Evolutionary conservation across 2,113 vertebrate genomes (phyloP), one percentile per base, ranked within the genome.

Genomic region (Trogon surrucura): DNA sequence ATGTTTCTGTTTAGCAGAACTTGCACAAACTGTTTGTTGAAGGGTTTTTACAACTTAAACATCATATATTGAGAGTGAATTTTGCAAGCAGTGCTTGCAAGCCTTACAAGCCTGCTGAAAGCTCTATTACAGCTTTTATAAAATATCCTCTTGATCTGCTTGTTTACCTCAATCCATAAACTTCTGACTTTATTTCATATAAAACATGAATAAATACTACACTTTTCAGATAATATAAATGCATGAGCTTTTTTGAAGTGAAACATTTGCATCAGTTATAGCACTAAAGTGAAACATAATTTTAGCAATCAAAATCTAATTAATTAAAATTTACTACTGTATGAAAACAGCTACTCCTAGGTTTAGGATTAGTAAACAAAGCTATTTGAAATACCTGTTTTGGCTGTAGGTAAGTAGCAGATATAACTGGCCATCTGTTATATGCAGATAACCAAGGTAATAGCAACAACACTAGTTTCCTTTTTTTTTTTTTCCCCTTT

Each of bases 321-420:
- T 96, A 95, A 93, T 97, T 96, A 97, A 96, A 97, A 97, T 83
- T 78, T 88, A 82, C 38, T 81, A 67, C 85, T 94, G 60, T 94
- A 53, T 94, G 89, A 77, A 96, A 97, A 48, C 71, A 93, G 54
- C 62, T 74, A 80, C n/a, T 74, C 17, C 53, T 95, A 27, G 74
- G 48, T 70, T 79, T 85, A 80, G 83, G 61, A 90, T 83, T 91
- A 56, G 67, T 89, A 95, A 91, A 83, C 61, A 91, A 93, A 78
- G 74, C 67, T 36, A 5, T 95, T 66, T 81, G 73, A 87, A 92
- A 80, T 88, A 83, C 88, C 84, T 96, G 23, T 44, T 94, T 85
- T 72, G 85, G 71, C 64, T 86, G 30, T 54, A 84, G 41, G 45
- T 85, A 62, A 65, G 60, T 29, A 23, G 45, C 45, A 58, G 74